Percentiles rank a stretch among this genome's conserved stretches.
Conservation (phyloP, 2,113 vertebrate species). For the Pelvicachromis taeniatus region DNA sequence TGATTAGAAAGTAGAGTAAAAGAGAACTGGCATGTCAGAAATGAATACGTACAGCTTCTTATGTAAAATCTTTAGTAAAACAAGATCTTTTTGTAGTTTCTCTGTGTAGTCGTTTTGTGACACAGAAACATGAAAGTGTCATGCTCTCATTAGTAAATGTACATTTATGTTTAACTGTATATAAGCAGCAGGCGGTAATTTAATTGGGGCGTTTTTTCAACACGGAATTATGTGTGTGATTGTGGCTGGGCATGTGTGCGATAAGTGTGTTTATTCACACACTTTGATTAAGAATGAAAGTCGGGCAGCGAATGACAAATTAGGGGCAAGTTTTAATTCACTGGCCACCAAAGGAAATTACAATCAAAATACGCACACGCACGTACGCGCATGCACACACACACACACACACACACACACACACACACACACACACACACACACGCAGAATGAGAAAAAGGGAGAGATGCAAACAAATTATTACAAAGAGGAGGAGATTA, state of each 20-base stretch:
- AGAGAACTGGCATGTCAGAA: background rate
- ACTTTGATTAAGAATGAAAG: slow-evolving; percentile 45
- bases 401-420: background rate
- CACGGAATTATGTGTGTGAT: background rate
- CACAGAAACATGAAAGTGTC: background rate
- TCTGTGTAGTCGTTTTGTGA: background rate
- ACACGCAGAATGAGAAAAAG: background rate
- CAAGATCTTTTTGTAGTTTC: background rate
- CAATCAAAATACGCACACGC: background rate
- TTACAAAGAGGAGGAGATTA: slow-evolving; percentile 48
- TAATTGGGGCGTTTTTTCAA: slow-evolving; percentile 22
- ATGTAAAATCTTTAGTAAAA: background rate
- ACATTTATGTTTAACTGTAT: background rate
- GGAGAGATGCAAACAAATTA: slow-evolving; percentile 41
- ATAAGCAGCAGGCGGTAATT: background rate
- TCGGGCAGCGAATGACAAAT: slow-evolving; percentile 42
- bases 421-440: background rate
- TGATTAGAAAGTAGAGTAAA: background rate
- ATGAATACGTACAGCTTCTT: background rate
- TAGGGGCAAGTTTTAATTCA: slow-evolving; percentile 51
- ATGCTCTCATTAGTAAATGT: background rate
- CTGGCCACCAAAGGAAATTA: slow-evolving; percentile 25
- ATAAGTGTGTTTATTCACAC: slow-evolving; percentile 8
- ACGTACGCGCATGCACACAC: background rate
- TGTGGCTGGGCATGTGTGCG: background rate